Evolutionary conservation across 2,113 vertebrate species (phyloP), one percentile per base, ranked within the genome.

Genomic region (Apodemus sylvaticus): DNA sequence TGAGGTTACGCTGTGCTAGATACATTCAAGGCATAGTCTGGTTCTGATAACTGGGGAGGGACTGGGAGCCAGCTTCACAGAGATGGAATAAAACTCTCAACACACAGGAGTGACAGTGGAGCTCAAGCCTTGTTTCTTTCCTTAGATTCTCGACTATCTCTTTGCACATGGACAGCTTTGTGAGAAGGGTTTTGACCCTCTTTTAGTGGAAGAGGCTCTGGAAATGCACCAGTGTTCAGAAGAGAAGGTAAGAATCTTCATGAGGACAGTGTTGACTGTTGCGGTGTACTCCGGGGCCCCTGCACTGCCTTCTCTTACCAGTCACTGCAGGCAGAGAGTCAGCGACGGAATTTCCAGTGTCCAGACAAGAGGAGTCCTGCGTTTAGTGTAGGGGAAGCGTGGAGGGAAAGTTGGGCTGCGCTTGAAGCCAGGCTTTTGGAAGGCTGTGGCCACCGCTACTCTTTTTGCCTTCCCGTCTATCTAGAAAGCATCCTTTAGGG

Each of bases 151-250:
- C 96, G 99, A 99, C 97, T 99, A 99, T 98, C 98, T 99, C 95
- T 99, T 99, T 98, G 98, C 98, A 97, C 99, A 99, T 1, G 99
- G 99, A 86, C 99, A 99, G 96, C 99, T 99, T 96, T 99, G 99
- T 97, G 99, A 99, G 97, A 99, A 99, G 90, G 99, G 99, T 86
- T 99, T 99, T 66, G 99, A 99, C 96, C 98, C 99, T 53, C 98
- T 98, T 81, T 99, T 99, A 34, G 99, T 99, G 97, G 99, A 99
- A 98, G 99, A 99, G 98, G 99, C 99, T 98, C 98, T 99, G 98
- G 99, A 99, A 98, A 99, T 99, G 99, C 99, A 99, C 94, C 99
- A 99, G 97, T 99, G 99, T 98, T 99, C 99, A 88, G 99, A 99
- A 96, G 99, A 99, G 97, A 99, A 99, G 99, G 99, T 99, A 94